phyloP scores from a whole-genome alignment of 2,113 vertebrate genomes.

The Carollia perspicillata region DNA sequence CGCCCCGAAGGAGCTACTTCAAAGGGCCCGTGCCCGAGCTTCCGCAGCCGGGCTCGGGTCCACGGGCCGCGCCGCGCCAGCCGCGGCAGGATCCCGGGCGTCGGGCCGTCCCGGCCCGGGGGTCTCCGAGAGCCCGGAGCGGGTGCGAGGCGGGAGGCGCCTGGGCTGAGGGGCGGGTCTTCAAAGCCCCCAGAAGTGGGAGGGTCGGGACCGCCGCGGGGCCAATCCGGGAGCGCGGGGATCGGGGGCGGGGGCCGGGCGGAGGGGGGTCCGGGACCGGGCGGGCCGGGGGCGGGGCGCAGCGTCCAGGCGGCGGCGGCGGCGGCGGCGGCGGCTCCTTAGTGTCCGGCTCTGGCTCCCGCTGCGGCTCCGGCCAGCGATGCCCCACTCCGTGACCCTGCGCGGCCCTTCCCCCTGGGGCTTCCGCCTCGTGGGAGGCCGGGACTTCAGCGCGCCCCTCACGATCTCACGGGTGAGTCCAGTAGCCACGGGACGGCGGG shows the following conservation, averaged over 20 bases:
- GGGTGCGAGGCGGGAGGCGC: neutral
- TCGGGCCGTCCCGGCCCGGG: neutral
- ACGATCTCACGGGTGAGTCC: conserved; percentile 94
- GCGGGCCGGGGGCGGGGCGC: conserved; percentile 59
- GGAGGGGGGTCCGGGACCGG: neutral
- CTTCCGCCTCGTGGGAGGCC: conserved; percentile 94
- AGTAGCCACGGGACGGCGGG: neutral
- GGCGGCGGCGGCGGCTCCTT: conserved; percentile 48
- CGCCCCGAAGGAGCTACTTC: conserved; percentile 36
- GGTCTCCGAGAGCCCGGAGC: neutral
- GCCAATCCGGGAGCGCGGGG: conserved; percentile 61
- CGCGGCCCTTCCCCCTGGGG: conserved; percentile 96
- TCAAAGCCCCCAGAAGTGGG: conserved; percentile 62
- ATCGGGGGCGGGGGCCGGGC: conserved; percentile 24
- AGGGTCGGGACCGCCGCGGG: conserved; percentile 42
- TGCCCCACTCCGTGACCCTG: conserved; percentile 91
- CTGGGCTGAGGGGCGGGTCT: conserved; percentile 8
- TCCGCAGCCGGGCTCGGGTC: neutral
- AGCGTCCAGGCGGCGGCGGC: conserved; percentile 53
- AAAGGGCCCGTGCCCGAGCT: conserved; percentile 1
- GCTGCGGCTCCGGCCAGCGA: conserved; percentile 58
- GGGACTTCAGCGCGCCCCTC: conserved; percentile 94
- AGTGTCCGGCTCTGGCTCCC: conserved; percentile 47
- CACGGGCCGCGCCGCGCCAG: neutral
- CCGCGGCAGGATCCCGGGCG: neutral